Percentiles rank a stretch among this genome's conserved stretches.
Conservation (phyloP, 64 coral and sea anemone genomes). For the Porites australiensis region DNA sequence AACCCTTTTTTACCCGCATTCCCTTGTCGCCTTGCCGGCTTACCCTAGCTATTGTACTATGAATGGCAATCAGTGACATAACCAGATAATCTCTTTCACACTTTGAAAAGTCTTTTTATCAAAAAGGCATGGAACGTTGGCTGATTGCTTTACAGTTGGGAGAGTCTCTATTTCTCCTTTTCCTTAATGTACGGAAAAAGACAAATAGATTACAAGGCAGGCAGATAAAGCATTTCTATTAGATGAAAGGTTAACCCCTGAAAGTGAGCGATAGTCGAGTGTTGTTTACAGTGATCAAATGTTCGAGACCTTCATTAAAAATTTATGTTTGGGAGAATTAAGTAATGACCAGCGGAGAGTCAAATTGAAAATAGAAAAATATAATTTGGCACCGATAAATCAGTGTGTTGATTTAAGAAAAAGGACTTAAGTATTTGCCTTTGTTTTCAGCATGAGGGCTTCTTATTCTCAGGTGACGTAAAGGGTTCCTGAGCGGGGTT, state of each 20-base stretch:
- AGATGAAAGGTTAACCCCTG: background rate
- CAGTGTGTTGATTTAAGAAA: background rate
- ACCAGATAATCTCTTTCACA: no score
- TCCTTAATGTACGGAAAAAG: no score
- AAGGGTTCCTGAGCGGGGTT: background rate
- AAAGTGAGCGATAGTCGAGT: background rate
- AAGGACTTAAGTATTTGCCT: background rate
- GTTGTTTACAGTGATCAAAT: background rate
- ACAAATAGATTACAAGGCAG: no score
- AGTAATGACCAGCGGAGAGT: background rate
- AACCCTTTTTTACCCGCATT: no score
- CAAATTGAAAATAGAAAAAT: background rate
- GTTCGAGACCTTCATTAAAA: background rate
- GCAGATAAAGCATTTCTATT: background rate
- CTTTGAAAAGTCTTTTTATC: no score
- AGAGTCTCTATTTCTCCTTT: no score
- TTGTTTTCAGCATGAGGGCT: background rate
- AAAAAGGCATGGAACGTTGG: no score
- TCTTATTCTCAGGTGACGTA: constrained; percentile 1
- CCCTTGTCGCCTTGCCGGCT: no score
- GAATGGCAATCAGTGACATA: no score
- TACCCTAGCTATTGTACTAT: no score
- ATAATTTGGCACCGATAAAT: background rate
- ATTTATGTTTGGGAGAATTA: background rate
- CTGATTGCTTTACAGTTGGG: no score